Evolutionary conservation across 2,888 invertebrate species (phyloP).

Genomic region (Lasioglossum oenotherae): DNA sequence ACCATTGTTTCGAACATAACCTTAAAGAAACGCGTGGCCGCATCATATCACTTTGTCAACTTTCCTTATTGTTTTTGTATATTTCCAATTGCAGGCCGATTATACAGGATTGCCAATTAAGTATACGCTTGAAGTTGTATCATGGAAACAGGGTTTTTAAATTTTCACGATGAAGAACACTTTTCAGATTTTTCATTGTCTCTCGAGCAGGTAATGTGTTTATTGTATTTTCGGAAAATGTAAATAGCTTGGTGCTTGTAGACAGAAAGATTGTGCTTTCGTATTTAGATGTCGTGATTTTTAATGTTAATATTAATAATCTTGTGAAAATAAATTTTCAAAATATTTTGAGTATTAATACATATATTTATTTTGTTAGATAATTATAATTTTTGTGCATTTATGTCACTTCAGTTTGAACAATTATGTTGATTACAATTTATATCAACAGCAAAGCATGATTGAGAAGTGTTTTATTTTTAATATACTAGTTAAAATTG

Average conservation of each 20-base stretch:
- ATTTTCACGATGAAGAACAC: conserved; percentile 85
- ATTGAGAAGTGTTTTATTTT: not conserved
- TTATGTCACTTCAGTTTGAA: not conserved
- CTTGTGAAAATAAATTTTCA: not conserved
- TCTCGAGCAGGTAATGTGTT: conserved; percentile 76
- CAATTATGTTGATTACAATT: not conserved
- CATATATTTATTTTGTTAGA: not conserved
- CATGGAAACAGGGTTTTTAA: conserved; percentile 85
- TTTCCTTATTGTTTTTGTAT: conserved; percentile 3
- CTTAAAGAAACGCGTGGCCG: conserved; percentile 65
- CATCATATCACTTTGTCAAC: conserved; percentile 6
- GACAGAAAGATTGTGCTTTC: not conserved
- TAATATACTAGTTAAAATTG: not conserved
- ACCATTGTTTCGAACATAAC: conserved; percentile 56
- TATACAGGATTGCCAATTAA: conserved; percentile 6
- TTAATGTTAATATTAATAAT: not conserved
- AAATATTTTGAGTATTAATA: not conserved
- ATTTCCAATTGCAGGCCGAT: conserved; percentile 33
- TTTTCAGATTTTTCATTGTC: conserved; percentile 83
- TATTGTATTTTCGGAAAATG: conserved; percentile 6
- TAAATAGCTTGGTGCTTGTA: not conserved
- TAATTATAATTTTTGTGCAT: not conserved
- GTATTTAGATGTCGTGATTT: not conserved
- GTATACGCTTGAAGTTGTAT: conserved; percentile 34
- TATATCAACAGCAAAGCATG: not conserved